Conservation (phyloP, 2,113 vertebrate species). For the Montifringilla adamsi region DNA sequence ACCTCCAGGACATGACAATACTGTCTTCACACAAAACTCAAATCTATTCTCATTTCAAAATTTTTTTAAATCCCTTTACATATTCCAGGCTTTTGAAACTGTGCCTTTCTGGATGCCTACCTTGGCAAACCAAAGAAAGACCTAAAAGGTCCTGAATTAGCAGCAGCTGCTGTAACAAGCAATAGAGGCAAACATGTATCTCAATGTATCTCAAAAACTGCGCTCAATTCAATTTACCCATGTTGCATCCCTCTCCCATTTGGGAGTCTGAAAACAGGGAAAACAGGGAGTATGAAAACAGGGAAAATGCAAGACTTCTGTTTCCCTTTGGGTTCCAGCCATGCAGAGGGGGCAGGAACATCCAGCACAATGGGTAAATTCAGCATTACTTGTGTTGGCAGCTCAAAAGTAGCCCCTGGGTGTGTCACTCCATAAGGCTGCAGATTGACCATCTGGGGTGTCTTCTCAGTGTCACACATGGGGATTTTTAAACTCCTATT, state of each 20-base stretch:
- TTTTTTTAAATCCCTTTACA: not conserved
- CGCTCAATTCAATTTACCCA: not conserved
- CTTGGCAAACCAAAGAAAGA: not conserved
- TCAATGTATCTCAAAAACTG: not conserved
- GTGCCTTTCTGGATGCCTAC: not conserved
- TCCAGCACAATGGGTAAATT: not conserved
- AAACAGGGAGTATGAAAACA: not conserved
- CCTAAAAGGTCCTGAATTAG: not conserved
- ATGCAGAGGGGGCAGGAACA: not conserved
- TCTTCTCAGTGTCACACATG: rapidly evolving
- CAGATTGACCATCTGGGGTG: not conserved
- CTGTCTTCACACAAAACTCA: not conserved
- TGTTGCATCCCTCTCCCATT: not conserved
- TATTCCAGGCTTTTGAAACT: not conserved
- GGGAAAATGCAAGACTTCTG: not conserved
- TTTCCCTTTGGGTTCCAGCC: not conserved
- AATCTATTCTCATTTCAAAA: not conserved
- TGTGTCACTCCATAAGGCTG: not conserved
- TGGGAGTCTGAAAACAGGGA: not conserved
- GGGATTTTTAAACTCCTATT: not conserved
- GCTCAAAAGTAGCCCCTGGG: not conserved
- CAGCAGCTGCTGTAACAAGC: not conserved
- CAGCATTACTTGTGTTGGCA: not conserved
- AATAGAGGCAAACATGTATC: not conserved
- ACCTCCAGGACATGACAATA: not conserved